Evolutionary conservation across 2,888 invertebrate genomes (phyloP).

Genomic region (Microdon myrmicae): DNA sequence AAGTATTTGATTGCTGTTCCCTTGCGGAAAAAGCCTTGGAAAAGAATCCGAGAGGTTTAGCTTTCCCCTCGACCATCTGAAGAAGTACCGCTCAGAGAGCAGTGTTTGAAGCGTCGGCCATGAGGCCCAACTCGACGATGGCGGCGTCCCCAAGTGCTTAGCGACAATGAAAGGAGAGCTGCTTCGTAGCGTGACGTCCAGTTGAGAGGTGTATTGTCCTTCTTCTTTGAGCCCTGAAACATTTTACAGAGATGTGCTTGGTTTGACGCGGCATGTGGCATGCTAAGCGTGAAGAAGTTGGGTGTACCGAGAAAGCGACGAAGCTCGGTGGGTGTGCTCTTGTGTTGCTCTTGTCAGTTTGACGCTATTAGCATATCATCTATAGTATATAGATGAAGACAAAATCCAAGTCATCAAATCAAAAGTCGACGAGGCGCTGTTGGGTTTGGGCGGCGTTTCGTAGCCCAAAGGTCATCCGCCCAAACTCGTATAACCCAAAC

Average conservation of each 20-base stretch:
- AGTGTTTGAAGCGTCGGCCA: constrained; percentile 11
- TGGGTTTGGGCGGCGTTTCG: constrained; percentile 59
- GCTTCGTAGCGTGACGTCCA: constrained; percentile 12
- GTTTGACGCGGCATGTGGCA: background rate
- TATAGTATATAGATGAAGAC: constrained; percentile 38
- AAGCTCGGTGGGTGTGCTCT: no score
- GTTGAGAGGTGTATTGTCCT: constrained; percentile 5
- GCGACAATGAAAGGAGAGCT: constrained; percentile 12
- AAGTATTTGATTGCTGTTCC: constrained; percentile 14
- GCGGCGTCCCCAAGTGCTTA: constrained; percentile 17
- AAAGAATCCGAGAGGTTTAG: constrained; percentile 13
- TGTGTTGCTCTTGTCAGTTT: constrained; percentile 1
- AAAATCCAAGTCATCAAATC: no score
- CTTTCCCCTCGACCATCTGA: constrained; percentile 1
- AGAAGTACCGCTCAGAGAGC: constrained; percentile 12
- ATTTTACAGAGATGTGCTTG: constrained; percentile 7
- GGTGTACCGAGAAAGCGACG: constrained; percentile 5
- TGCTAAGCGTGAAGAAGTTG: no score
- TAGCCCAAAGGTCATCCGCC: constrained; percentile 58
- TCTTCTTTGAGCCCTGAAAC: constrained; percentile 15
- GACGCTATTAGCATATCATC: constrained; percentile 19
- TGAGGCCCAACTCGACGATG: constrained; percentile 1
- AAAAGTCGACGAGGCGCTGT: constrained; percentile 58
- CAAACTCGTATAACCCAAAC: constrained; percentile 59
- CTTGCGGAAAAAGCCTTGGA: constrained; percentile 2